Base-by-base conservation (phyloP, 2,797 vertebrate species). In the Anabas testudineus region DNA sequence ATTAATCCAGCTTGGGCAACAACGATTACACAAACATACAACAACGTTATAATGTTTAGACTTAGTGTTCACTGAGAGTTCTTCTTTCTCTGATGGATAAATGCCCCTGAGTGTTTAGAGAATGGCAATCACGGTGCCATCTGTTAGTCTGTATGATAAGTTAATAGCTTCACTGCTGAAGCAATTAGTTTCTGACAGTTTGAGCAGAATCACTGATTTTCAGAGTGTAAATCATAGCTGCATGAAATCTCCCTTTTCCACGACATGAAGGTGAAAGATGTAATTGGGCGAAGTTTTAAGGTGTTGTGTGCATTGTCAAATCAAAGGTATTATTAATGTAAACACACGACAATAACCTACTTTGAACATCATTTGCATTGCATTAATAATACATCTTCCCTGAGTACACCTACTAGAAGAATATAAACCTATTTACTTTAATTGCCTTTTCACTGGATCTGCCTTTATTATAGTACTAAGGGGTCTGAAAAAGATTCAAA, bases 131-230 rank as follows among this genome's bases (percentile, higher is more conserved):
- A 56, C 47, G 12, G 32, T n/a, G 56, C 76, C 87, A 88, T 90
- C 87, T 90, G 87, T 80, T 86, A 10, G 48, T 58, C 55, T 74
- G 49, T 65, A 42, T 64, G 71, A 76, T 68, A 67, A 84, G 88
- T 90, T 75, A 84, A 78, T 54, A 78, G 80, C 71, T 71, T 74
- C 71, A 66, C 74, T 55, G 82, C 70, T 39, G 48, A 42, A 74
- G 71, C 85, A 85, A 89, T 84, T 81, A 72, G 57, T 76, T 84
- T 73, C 65, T 84, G 85, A 81, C 85, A 72, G 71, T 85, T 81
- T 76, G 76, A 85, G 78, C 70, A 47, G 65, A 86, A 86, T 88
- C 82, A 81, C 69, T 85, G 74, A 78, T 89, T 84, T 77, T 34
- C 39, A 70, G 48, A 46, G 28, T 46, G 39, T 54, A 60, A 82